phyloP scores from a whole-genome alignment of 2,797 vertebrate species.

The Protosalanx chinensis region DNA sequence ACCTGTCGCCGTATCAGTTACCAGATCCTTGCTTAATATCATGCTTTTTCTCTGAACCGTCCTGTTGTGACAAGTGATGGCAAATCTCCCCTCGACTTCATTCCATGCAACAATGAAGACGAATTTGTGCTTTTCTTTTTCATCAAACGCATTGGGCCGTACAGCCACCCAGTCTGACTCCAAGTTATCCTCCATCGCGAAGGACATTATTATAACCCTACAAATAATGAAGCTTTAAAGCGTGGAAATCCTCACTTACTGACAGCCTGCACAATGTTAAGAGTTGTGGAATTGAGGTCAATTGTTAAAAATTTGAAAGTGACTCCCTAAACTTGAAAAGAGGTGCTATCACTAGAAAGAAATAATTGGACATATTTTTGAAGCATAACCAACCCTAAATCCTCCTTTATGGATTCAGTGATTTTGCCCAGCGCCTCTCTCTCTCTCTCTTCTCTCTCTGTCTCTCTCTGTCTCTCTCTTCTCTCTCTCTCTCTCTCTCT shows the following conservation, averaged over 20 bases:
- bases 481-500: conserved; percentile 33
- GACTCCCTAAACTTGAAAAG: background rate
- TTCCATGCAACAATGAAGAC: conserved; percentile 96
- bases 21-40: conserved; percentile 67
- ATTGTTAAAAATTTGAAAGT: background rate
- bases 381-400: conserved; percentile 2
- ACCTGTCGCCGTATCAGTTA: conserved; percentile 37
- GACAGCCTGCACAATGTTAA: background rate
- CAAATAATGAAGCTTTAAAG: background rate
- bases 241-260: background rate
- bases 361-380: background rate
- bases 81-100: conserved; percentile 92
- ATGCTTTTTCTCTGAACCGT: conserved; percentile 85
- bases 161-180: conserved; percentile 96
- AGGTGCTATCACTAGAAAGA: background rate
- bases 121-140: conserved; percentile 89
- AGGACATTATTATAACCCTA: conserved; percentile 73
- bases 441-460: conserved; percentile 37
- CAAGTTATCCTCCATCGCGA: conserved; percentile 87
- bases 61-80: conserved; percentile 91
- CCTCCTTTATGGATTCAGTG: conserved; percentile 35
- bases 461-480: conserved; percentile 49
- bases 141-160: conserved; percentile 89
- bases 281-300: background rate
- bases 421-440: conserved; percentile 46